Base-by-base conservation (phyloP, 2,113 vertebrate species). In the Nipponia nippon region DNA sequence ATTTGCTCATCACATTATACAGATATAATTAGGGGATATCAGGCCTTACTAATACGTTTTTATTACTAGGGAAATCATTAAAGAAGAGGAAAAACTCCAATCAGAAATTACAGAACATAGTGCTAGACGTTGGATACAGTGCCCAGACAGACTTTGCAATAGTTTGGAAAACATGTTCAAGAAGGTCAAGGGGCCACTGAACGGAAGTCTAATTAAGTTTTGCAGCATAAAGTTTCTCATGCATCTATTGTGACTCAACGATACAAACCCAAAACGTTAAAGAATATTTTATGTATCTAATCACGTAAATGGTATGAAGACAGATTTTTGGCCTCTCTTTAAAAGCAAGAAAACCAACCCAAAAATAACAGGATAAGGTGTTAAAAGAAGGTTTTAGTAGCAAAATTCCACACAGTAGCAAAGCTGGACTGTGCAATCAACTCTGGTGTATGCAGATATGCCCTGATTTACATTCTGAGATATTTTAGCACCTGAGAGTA, bases 321-420 rank as follows among this genome's bases (percentile, higher is more conserved):
- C 23, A 70, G 32, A 52, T 62, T 81, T 73, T 89, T 81, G n/a
- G 49, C 44, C 23, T 62, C 44, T 83, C 44, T 56, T 84, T 87
- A 55, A 27, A 94, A 80, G 40, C 7, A 55, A 55, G 44, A 77
- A 94, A 85, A 76, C 4, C 15, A 79, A 53, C 16, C 55, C 32
- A 18, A 46, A 89, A 93, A 19, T 26, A 76, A 83, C 23, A 76
- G 34, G 12, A 18, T 34, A 67, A 84, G 16, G 27, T 9, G 1
- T 42, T n/a, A 87, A 77, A 15, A 42, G 62, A 73, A 94, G 26
- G n/a, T 69, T 93, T 93, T 40, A 90, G n/a, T 27, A 76, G 62
- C 23, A 91, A 8, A 3, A 87, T 50, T 71, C 22, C 59, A 66
- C n/a, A 81, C 29, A 78, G 72, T 10, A 92, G 77, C 61, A 89